Conservation (phyloP, 2,888 invertebrate species). For the Andricus quercusramuli region DNA sequence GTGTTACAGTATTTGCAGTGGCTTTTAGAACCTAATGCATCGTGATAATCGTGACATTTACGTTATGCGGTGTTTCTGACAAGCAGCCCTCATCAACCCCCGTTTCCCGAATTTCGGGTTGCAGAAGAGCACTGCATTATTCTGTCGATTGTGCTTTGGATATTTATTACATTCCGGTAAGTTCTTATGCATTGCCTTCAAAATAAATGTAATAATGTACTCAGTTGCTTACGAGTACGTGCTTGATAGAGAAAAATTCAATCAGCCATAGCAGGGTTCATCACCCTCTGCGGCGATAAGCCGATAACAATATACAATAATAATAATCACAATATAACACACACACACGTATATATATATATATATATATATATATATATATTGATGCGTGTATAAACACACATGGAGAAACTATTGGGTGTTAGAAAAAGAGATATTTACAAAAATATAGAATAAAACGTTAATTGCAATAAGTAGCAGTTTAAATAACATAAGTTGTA, state of each 20-base stretch:
- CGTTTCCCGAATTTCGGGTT: slow-evolving; percentile 62
- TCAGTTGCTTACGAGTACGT: neutral
- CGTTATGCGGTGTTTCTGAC: slow-evolving; percentile 71
- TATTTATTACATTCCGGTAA: slow-evolving; percentile 66
- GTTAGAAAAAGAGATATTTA: no score
- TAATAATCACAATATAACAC: no score
- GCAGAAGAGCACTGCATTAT: slow-evolving; percentile 66
- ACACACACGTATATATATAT: no score
- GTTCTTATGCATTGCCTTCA: neutral
- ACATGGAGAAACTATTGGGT: no score
- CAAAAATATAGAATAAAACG: no score
- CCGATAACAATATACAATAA: no score
- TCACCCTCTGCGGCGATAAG: no score
- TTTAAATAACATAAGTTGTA: no score
- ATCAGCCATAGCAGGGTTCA: slow-evolving; percentile 31
- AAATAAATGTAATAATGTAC: neutral
- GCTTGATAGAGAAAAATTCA: slow-evolving; percentile 24
- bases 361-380: no score
- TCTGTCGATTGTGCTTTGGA: slow-evolving; percentile 52
- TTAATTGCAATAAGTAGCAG: no score
- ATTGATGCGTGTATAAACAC: no score
- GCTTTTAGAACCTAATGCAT: slow-evolving; percentile 41
- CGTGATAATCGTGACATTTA: slow-evolving; percentile 57
- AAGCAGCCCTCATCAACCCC: slow-evolving; percentile 69
- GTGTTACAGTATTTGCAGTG: neutral